Percentiles rank a stretch among this genome's conserved stretches.
phyloP scores from a whole-genome alignment of 2,797 vertebrate species.

The Xenentodon cancila region DNA sequence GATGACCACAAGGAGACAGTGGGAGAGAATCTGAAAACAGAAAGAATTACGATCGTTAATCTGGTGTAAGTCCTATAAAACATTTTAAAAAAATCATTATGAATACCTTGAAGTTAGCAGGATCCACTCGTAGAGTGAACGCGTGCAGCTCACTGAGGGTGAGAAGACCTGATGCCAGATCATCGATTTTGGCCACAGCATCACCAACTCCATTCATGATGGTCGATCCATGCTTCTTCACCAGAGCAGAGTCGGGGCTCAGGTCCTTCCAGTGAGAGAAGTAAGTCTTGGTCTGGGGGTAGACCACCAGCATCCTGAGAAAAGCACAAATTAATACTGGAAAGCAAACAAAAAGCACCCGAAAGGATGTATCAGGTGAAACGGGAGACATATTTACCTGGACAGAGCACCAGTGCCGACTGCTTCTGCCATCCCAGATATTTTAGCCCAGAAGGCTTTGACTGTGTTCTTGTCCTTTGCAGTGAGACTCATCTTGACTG shows the following conservation, averaged over 20 bases:
- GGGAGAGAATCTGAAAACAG: conserved; percentile 78
- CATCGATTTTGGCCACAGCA: conserved; percentile 73
- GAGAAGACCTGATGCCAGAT: conserved; percentile 73
- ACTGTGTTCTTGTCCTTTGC: conserved; percentile 77
- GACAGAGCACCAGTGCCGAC: conserved; percentile 74
- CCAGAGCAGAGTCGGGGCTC: conserved; percentile 66
- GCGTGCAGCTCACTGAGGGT: conserved; percentile 88
- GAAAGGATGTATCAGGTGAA: not conserved
- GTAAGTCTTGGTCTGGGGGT: conserved; percentile 88
- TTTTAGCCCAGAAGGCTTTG: conserved; percentile 66
- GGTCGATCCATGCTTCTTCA: conserved; percentile 79
- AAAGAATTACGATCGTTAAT: too few relatives aligned
- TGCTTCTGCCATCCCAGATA: conserved; percentile 10
- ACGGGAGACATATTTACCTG: conserved; percentile 68
- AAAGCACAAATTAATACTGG: not conserved
- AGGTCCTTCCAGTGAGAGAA: conserved; percentile 87
- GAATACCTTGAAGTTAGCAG: conserved; percentile 87
- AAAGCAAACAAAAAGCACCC: too few relatives aligned
- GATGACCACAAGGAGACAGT: conserved; percentile 84
- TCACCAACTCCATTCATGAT: conserved; percentile 67
- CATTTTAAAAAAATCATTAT: conserved; percentile 3
- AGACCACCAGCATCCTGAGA: conserved; percentile 79
- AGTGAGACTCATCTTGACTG: conserved; percentile 74
- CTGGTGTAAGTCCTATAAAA: not conserved
- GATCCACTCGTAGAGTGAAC: conserved; percentile 87